These are phyloP conservation scores for Sigmodon hispidus DNA, from an alignment of 2,113 vertebrate species.

Conservation along the genomic window DNA sequence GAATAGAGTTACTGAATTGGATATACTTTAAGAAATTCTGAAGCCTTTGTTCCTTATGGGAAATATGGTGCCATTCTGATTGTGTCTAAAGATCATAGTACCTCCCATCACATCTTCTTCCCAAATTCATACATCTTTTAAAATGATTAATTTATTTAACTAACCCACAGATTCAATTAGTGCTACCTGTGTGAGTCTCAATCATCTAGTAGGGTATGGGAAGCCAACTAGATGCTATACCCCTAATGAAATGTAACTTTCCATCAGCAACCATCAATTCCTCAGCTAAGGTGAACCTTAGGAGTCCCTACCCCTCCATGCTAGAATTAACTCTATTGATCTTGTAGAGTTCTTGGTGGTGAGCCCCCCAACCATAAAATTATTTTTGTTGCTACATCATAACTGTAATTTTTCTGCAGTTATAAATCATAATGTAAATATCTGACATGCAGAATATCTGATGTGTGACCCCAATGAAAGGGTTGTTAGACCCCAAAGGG, in stretches of 20 bases:
- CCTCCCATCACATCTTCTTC: not conserved
- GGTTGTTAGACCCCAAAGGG: not conserved
- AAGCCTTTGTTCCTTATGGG: slow-evolving; percentile 2
- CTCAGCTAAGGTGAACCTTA: not conserved
- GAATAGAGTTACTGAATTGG: slow-evolving; percentile 25
- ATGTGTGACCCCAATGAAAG: not conserved
- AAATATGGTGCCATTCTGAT: not conserved
- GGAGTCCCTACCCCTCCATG: too few relatives aligned
- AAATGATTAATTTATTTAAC: not conserved
- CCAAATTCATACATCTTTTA: not conserved
- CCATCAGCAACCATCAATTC: not conserved
- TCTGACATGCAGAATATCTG: not conserved
- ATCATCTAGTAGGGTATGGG: not conserved
- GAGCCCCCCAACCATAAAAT: not conserved
- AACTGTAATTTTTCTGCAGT: not conserved
- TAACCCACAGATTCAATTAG: not conserved
- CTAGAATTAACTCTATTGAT: too few relatives aligned
- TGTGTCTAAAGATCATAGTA: not conserved
- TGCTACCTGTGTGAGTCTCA: not conserved
- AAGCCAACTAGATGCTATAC: too few relatives aligned
- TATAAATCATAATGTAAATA: not conserved
- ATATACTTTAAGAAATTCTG: slow-evolving; percentile 38
- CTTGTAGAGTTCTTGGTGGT: not conserved
- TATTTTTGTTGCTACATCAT: not conserved
- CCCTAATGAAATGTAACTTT: not conserved